Evolutionary conservation across 2,113 vertebrate genomes (phyloP).

Genomic region (Esox niger): DNA sequence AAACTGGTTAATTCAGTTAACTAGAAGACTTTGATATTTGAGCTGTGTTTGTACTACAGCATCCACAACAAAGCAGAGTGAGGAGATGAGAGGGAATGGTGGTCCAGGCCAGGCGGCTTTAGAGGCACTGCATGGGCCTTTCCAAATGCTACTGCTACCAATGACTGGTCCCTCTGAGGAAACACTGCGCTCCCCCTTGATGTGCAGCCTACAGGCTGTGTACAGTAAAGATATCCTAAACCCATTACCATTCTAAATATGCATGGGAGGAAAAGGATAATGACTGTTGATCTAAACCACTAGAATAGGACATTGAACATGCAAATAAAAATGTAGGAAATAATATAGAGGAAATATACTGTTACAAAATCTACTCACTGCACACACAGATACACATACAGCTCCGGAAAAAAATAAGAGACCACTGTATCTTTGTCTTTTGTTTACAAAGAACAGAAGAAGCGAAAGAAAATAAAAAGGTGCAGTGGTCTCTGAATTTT

Average conservation of each 20-base stretch:
- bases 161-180: slow-evolving; percentile 25
- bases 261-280: neutral
- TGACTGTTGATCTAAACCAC: slow-evolving; percentile 18
- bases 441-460: too few relatives aligned
- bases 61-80: slow-evolving; percentile 27
- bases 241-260: neutral
- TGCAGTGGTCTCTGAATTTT: too few relatives aligned
- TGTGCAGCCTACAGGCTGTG: slow-evolving; percentile 15
- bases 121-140: slow-evolving; percentile 21
- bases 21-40: slow-evolving; percentile 32
- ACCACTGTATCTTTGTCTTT: too few relatives aligned
- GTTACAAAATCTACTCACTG: too few relatives aligned
- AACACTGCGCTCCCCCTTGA: slow-evolving; percentile 10
- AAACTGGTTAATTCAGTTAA: slow-evolving; percentile 26
- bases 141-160: slow-evolving; percentile 6
- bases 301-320: neutral
- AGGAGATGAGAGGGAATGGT: slow-evolving; percentile 13
- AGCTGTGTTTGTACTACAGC: slow-evolving; percentile 30
- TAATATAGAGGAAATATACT: too few relatives aligned
- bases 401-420: too few relatives aligned
- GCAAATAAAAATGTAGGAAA: neutral
- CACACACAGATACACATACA: too few relatives aligned
- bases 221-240: neutral
- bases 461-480: too few relatives aligned
- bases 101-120: slow-evolving; percentile 15